These are phyloP conservation scores for Plodia interpunctella DNA, from an alignment of 1,140 invertebrate genomes.

Conservation along the genomic window DNA sequence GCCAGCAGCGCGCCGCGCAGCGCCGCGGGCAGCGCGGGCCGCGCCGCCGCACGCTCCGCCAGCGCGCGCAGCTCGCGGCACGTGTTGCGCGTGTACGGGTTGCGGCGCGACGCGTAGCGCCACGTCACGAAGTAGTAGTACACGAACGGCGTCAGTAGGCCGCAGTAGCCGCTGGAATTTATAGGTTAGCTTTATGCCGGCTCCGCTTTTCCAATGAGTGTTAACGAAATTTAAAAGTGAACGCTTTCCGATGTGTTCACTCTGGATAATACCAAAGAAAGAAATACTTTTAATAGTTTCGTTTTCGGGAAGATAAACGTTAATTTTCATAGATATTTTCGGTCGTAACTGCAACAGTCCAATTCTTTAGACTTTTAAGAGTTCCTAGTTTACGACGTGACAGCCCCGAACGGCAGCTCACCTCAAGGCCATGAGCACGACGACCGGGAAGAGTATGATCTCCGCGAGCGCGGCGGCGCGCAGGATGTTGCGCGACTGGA, in stretches of 20 bases:
- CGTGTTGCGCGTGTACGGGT: slow-evolving; percentile 95
- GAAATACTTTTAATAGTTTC: too few relatives aligned
- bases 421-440: slow-evolving; percentile 90
- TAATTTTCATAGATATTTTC: too few relatives aligned
- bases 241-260: too few relatives aligned
- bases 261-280: too few relatives aligned
- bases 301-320: too few relatives aligned
- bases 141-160: slow-evolving; percentile 92
- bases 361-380: too few relatives aligned
- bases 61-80: slow-evolving; percentile 86
- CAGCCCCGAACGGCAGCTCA: too few relatives aligned
- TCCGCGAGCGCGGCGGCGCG: slow-evolving; percentile 92
- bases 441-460: slow-evolving; percentile 94
- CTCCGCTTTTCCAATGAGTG: too few relatives aligned
- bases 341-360: neutral
- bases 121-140: slow-evolving; percentile 95
- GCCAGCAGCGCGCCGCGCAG: slow-evolving; percentile 75
- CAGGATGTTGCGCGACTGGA: slow-evolving; percentile 91
- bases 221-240: too few relatives aligned
- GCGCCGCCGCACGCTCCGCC: slow-evolving; percentile 79
- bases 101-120: slow-evolving; percentile 93
- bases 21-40: slow-evolving; percentile 80
- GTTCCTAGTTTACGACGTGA: too few relatives aligned
- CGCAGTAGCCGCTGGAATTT: slow-evolving; percentile 85
- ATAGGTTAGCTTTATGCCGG: neutral